Evolutionary conservation across 1,140 invertebrate species (phyloP).

Genomic region (Helicoverpa armigera): DNA sequence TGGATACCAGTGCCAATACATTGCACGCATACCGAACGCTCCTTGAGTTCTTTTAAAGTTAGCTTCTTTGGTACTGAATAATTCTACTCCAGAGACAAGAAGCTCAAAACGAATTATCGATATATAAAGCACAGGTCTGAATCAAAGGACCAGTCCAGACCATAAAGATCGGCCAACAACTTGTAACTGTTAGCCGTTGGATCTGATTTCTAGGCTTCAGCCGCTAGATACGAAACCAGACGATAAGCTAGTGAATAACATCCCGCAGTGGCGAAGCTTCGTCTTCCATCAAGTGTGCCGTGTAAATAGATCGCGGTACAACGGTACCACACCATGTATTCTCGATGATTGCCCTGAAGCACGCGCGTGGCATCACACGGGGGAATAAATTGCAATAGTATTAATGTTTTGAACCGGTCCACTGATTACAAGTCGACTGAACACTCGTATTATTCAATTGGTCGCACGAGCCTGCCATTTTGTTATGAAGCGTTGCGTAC

Average conservation of each 20-base stretch:
- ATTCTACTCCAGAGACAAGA: too few relatives aligned
- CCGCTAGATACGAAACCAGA: not conserved
- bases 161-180: not conserved
- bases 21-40: too few relatives aligned
- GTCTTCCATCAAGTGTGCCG: constrained; percentile 61
- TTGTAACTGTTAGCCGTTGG: not conserved
- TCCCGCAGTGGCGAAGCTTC: constrained; percentile 46
- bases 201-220: not conserved
- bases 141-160: too few relatives aligned
- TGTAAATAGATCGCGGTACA: constrained; percentile 65
- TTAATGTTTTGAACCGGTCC: constrained; percentile 71
- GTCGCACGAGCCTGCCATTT: constrained; percentile 58
- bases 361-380: constrained; percentile 62
- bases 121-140: too few relatives aligned
- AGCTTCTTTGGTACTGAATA: too few relatives aligned
- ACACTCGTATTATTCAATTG: constrained; percentile 72
- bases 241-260: constrained; percentile 28
- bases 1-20: too few relatives aligned
- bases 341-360: constrained; percentile 67
- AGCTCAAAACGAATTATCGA: too few relatives aligned
- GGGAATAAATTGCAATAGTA: constrained; percentile 71
- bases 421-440: constrained; percentile 67
- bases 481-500: constrained; percentile 51
- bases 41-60: too few relatives aligned
- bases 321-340: constrained; percentile 69